Evolutionary conservation across 2,888 invertebrate genomes (phyloP).

Genomic region (Thymelicus lineola): DNA sequence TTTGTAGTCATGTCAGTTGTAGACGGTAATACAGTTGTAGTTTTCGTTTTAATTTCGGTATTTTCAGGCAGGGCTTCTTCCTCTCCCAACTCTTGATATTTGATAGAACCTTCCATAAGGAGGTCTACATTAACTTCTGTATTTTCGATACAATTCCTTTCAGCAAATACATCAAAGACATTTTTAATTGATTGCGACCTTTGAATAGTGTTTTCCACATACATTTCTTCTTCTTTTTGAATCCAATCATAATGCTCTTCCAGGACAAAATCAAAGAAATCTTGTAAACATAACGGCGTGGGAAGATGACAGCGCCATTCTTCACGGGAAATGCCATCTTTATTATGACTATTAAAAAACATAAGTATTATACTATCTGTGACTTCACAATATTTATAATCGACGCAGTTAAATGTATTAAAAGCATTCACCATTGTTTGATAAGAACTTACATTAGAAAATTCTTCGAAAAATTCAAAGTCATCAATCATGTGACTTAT

Average conservation of each 20-base stretch:
- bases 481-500: slow-evolving; percentile 69
- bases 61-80: slow-evolving; percentile 46
- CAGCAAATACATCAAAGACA: slow-evolving; percentile 51
- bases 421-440: slow-evolving; percentile 70
- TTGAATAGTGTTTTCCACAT: slow-evolving; percentile 57
- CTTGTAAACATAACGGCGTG: slow-evolving; percentile 81
- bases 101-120: slow-evolving; percentile 75
- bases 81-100: slow-evolving; percentile 61
- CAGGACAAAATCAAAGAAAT: slow-evolving; percentile 81
- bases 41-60: slow-evolving; percentile 48
- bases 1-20: slow-evolving; percentile 55
- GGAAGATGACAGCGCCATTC: slow-evolving; percentile 78
- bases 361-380: slow-evolving; percentile 73
- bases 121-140: slow-evolving; percentile 65
- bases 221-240: slow-evolving; percentile 66
- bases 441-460: slow-evolving; percentile 59
- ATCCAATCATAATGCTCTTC: slow-evolving; percentile 82
- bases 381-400: slow-evolving; percentile 78
- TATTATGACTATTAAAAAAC: slow-evolving; percentile 75
- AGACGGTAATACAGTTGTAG: slow-evolving; percentile 49
- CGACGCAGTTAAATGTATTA: slow-evolving; percentile 71
- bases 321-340: slow-evolving; percentile 67
- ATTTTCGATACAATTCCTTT: slow-evolving; percentile 62
- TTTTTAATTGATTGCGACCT: slow-evolving; percentile 54
- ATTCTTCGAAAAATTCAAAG: slow-evolving; percentile 75